Conservation (phyloP, 2,113 vertebrate genomes). For the Rostratula benghalensis region DNA sequence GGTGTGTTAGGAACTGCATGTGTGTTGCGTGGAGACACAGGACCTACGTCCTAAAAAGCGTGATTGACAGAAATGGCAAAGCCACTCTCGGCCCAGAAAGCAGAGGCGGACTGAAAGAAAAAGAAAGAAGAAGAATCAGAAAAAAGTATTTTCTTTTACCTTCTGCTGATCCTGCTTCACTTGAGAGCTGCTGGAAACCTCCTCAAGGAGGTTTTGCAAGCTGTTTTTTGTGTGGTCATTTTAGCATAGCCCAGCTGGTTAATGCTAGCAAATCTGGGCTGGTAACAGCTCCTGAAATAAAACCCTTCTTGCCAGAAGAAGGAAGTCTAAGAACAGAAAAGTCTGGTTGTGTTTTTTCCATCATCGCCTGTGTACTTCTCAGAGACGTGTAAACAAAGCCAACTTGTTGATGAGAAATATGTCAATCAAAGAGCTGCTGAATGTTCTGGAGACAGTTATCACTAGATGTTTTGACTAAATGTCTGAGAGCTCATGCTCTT, state of each 20-base stretch:
- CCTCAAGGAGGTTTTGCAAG: neutral
- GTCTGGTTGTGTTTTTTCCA: conserved; percentile 24
- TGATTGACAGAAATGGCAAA: neutral
- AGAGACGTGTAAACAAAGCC: conserved; percentile 54
- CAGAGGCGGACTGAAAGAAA: neutral
- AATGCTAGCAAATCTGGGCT: conserved; percentile 19
- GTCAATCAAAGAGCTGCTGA: conserved; percentile 65
- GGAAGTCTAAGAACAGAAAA: conserved; percentile 41
- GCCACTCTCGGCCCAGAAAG: neutral
- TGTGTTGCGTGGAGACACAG: neutral
- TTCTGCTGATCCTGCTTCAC: neutral
- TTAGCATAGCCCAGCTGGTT: neutral
- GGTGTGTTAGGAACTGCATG: neutral
- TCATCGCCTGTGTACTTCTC: conserved; percentile 37
- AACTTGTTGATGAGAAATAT: conserved; percentile 72
- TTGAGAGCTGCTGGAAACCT: neutral
- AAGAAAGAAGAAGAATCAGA: neutral
- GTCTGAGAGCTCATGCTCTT: conserved; percentile 60
- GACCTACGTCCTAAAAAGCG: neutral
- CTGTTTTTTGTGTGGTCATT: conserved; percentile 21
- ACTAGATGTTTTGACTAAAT: conserved; percentile 67
- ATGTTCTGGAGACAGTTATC: conserved; percentile 61
- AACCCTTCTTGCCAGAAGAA: conserved; percentile 17
- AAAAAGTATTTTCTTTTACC: neutral
- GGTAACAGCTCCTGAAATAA: conserved; percentile 21